These are phyloP conservation scores for Sinosuthora webbiana DNA, from an alignment of 2,113 vertebrate genomes.

Conservation along the genomic window DNA sequence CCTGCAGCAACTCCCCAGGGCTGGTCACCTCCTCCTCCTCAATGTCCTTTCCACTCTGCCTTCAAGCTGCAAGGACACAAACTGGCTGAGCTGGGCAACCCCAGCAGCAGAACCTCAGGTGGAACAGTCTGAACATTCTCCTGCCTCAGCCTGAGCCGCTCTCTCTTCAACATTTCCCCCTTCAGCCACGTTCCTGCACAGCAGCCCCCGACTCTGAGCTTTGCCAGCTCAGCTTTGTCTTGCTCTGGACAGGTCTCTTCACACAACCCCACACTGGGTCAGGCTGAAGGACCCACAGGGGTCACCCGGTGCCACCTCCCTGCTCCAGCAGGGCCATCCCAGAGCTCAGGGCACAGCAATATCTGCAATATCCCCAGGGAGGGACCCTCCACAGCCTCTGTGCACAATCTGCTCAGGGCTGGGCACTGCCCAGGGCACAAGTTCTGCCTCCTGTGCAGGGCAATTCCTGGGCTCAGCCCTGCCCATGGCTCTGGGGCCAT, in stretches of 20 bases:
- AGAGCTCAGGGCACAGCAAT: neutral
- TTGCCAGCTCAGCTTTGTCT: neutral
- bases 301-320: neutral
- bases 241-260: neutral
- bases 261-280: rapidly evolving
- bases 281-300: neutral
- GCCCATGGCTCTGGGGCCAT: too few relatives aligned
- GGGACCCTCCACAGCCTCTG: neutral
- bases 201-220: neutral
- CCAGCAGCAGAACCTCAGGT: neutral
- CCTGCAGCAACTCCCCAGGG: neutral
- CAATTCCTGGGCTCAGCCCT: neutral
- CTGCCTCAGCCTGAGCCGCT: neutral
- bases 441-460: neutral
- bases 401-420: neutral
- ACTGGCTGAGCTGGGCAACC: neutral
- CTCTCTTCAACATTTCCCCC: neutral
- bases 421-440: neutral
- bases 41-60: neutral
- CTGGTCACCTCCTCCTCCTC: neutral
- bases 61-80: neutral
- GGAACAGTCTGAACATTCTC: neutral
- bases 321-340: neutral
- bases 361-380: neutral
- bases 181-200: neutral